phyloP scores from a whole-genome alignment of 2,888 invertebrate species.

The Oasisia sp. region DNA sequence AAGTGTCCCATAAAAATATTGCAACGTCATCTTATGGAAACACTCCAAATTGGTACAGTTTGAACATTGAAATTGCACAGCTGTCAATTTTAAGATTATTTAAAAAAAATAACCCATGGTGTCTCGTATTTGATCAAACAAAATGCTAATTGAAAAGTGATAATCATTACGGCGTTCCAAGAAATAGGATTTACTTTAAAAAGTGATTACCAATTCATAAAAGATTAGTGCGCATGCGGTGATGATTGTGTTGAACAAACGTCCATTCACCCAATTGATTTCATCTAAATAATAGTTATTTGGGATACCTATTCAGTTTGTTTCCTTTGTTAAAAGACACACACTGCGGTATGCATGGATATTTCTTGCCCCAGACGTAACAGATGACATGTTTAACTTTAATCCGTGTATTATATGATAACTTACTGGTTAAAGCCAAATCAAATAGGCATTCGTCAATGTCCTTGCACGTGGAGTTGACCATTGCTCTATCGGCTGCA shows the following conservation, averaged over 20 bases:
- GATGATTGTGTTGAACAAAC: neutral
- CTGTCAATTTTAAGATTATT: too few species aligned
- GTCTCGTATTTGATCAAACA: too few species aligned
- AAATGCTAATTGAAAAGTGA: too few species aligned
- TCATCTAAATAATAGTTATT: too few species aligned
- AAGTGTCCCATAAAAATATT: too few species aligned
- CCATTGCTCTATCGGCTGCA: neutral
- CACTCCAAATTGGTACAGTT: too few species aligned
- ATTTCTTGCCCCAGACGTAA: neutral
- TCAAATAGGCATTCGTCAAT: neutral
- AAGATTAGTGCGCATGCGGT: neutral
- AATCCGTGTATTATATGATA: neutral
- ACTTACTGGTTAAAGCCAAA: neutral
- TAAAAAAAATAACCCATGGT: too few species aligned
- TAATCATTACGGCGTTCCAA: too few species aligned
- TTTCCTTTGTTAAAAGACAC: neutral
- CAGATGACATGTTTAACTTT: neutral
- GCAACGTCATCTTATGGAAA: too few species aligned
- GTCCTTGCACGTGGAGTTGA: neutral
- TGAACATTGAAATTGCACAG: too few species aligned
- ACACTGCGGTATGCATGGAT: neutral
- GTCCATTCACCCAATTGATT: neutral
- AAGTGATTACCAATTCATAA: too few species aligned
- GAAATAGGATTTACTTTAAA: too few species aligned
- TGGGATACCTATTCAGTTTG: neutral